A percentile compares a stretch with the other conserved stretches of the same genome.
These are phyloP conservation scores for Thunnus albacares DNA, from an alignment of 2,797 vertebrate genomes.

Conservation along the genomic window DNA sequence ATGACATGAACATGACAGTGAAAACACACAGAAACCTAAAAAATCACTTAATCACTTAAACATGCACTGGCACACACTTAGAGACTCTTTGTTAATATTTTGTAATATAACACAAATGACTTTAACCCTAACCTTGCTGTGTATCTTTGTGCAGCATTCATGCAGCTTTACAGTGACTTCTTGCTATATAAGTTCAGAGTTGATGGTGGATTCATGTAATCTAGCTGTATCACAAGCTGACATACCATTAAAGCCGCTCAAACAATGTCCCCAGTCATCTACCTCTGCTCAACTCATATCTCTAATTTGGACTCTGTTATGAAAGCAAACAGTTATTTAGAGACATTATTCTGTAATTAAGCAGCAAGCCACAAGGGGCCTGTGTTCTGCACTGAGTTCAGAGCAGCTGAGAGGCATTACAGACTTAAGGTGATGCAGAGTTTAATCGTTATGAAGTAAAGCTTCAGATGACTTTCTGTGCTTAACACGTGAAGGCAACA, in stretches of 20 bases:
- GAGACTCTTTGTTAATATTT: neutral
- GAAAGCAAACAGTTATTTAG: slow-evolving; percentile 71
- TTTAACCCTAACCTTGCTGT: neutral
- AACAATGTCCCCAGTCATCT: slow-evolving; percentile 62
- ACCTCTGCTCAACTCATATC: slow-evolving; percentile 36
- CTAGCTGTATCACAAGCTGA: slow-evolving; percentile 27
- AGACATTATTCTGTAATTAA: slow-evolving; percentile 66
- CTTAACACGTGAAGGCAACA: slow-evolving; percentile 15
- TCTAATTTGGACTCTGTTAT: slow-evolving; percentile 72
- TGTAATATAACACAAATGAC: neutral
- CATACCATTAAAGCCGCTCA: slow-evolving; percentile 36
- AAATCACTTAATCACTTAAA: neutral
- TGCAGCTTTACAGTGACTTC: neutral
- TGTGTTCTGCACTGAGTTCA: slow-evolving; percentile 11
- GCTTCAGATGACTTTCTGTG: slow-evolving; percentile 5
- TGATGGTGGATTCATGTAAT: slow-evolving; percentile 33
- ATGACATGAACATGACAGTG: slow-evolving; percentile 3
- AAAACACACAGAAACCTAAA: slow-evolving; percentile 3
- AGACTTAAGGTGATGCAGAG: slow-evolving; percentile 26
- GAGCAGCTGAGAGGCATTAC: slow-evolving; percentile 10
- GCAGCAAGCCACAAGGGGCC: slow-evolving; percentile 33
- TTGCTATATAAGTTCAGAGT: slow-evolving; percentile 13
- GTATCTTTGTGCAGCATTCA: slow-evolving; percentile 5
- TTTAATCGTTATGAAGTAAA: slow-evolving; percentile 22
- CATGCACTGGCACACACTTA: neutral